Evolutionary conservation across 2,797 vertebrate species (phyloP).

Genomic region (Phataginus tricuspis): DNA sequence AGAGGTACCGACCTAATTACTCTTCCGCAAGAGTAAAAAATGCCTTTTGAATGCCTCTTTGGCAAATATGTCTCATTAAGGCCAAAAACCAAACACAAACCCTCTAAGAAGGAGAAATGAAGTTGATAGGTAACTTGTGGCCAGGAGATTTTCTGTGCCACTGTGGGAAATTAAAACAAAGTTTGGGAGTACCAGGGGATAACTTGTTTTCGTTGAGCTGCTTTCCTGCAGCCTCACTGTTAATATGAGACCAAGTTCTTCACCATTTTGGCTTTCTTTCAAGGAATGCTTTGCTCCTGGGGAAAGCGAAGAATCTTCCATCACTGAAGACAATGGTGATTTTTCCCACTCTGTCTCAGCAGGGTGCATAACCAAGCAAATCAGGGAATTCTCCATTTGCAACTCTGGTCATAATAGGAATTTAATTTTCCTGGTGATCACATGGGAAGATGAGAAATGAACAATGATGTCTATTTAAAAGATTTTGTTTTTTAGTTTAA

Average conservation of each 20-base stretch:
- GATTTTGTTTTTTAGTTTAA: neutral
- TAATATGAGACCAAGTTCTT: slow-evolving; percentile 67
- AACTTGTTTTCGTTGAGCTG: slow-evolving; percentile 73
- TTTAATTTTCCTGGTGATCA: slow-evolving; percentile 49
- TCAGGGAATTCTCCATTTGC: slow-evolving; percentile 33
- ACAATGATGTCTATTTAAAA: neutral
- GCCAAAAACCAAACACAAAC: slow-evolving; percentile 83
- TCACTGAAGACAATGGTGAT: slow-evolving; percentile 32
- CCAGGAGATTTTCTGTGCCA: slow-evolving; percentile 83
- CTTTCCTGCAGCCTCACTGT: slow-evolving; percentile 74
- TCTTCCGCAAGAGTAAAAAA: slow-evolving; percentile 88
- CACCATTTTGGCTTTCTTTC: slow-evolving; percentile 62
- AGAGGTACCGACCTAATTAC: slow-evolving; percentile 90
- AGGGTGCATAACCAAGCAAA: slow-evolving; percentile 37
- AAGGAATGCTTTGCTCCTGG: slow-evolving; percentile 68
- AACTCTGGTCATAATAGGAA: slow-evolving; percentile 49
- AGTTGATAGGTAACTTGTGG: slow-evolving; percentile 88
- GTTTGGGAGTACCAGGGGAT: slow-evolving; percentile 64
- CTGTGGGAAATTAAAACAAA: slow-evolving; percentile 85
- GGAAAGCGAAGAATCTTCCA: slow-evolving; percentile 63
- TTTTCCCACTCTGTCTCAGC: slow-evolving; percentile 35
- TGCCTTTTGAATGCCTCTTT: slow-evolving; percentile 88
- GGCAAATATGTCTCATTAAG: slow-evolving; percentile 90
- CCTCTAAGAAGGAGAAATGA: slow-evolving; percentile 86
- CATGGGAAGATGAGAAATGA: slow-evolving; percentile 1